phyloP scores from a whole-genome alignment of 2,888 invertebrate species.

The Lypha dubia region DNA sequence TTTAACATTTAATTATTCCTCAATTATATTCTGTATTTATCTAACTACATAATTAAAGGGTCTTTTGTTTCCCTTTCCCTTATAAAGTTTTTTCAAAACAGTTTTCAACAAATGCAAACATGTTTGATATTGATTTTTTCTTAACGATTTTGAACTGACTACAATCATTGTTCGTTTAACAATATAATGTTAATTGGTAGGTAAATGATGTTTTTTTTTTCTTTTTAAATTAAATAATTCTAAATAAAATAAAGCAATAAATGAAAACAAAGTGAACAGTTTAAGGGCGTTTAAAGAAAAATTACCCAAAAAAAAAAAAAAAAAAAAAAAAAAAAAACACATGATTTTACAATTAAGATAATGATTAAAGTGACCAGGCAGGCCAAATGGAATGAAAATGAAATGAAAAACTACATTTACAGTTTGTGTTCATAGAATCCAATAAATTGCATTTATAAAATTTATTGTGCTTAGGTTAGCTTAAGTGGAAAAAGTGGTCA shows the following conservation, averaged over 20 bases:
- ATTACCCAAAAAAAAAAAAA: conserved; percentile 30
- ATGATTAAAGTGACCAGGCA: conserved; percentile 29
- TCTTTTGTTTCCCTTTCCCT: conserved; percentile 2
- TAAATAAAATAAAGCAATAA: conserved; percentile 54
- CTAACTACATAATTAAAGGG: background rate
- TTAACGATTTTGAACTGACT: conserved; percentile 49
- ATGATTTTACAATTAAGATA: conserved; percentile 18
- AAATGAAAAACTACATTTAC: background rate
- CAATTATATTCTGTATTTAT: conserved; percentile 18
- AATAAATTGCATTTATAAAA: too few relatives aligned
- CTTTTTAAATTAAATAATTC: conserved; percentile 62
- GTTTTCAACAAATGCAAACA: conserved; percentile 1
- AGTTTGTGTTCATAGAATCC: too few relatives aligned
- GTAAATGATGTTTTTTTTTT: too few relatives aligned
- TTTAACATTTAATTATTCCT: too few relatives aligned
- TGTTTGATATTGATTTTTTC: conserved; percentile 34
- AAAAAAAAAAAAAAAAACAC: too few relatives aligned
- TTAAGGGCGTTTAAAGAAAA: conserved; percentile 69
- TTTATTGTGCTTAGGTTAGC: too few relatives aligned
- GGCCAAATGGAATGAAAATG: too few relatives aligned
- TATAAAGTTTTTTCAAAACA: conserved; percentile 1
- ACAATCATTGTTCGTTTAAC: conserved; percentile 61
- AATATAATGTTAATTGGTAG: conserved; percentile 67
- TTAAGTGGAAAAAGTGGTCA: too few relatives aligned
- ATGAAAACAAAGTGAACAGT: conserved; percentile 46